Base-by-base conservation (phyloP, 2,113 vertebrate genomes). In the Agelaius phoeniceus region DNA sequence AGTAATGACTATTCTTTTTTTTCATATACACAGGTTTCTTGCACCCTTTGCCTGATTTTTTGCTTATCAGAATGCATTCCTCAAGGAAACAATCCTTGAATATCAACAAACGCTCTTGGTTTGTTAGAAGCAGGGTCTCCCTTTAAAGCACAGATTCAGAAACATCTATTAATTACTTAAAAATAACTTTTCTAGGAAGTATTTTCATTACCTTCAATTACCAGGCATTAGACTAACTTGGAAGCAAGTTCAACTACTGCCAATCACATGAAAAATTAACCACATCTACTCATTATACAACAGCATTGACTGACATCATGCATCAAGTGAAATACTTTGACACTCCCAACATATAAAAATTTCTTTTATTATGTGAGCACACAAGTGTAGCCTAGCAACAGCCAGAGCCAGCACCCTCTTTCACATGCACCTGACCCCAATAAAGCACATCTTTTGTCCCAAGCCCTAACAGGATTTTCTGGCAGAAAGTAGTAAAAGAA, bases 341-440 rank as follows among this genome's bases (percentile, higher is more conserved):
- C 37, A 68, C 59, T 84, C 37, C 23, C 33, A 83, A 63, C 39
- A 61, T 30, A 21, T 4, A 65, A 65, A 24, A 33, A 68, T 75
- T 78, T 79, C 12, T 87, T 72, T 31, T 79, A 43, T 41, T 54
- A 4, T 41, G 26, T 37, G 41, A 91, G 67, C 24, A 69, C 27
- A 4, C 18, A 72, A 86, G 30, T 33, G 63, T 84, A 95, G 57
- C 87, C 77, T 82, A 93, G 89, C 84, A 95, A 85, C 84, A 93
- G 49, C 39, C 57, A 71, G 41, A 81, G n/a, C 26, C 46, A 33
- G 15, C 41, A 84, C 57, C 35, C 49, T 72, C 49, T 28, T 87
- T 54, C 66, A 33, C 33, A 39, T 11, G 19, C 31, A 46, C 52
- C 48, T 61, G 57, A 90, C 86, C 81, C 46, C 41, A 67, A 13